Evolutionary conservation across 2,797 vertebrate species (phyloP), one percentile per base, ranked within the genome.

Genomic region (Cryptoprocta ferox): DNA sequence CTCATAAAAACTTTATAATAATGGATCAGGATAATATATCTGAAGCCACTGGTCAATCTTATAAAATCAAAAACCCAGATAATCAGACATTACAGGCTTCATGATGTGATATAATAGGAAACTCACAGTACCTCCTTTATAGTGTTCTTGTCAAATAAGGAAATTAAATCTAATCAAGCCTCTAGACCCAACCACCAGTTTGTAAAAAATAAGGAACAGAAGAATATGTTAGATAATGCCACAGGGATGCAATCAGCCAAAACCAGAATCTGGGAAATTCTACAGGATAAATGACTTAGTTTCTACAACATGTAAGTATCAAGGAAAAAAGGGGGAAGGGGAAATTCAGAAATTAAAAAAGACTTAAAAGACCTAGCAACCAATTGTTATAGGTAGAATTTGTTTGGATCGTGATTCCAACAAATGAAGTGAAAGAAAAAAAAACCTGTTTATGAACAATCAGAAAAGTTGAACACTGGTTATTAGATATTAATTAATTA

Each of bases 391-490:
- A n/a, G 18, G 7, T 11, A 61, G 16, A 59, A 35, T 78, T 89
- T 66, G 37, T 93, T 85, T 82, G 63, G 50, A 80, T 85, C 21
- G 66, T 94, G 53, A 61, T 53, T 95, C 42, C 73, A 86, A 53
- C 11, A 18, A 37, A 80, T 21, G 24, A 82, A 8, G 35, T 76
- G 10, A 78, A 78, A 75, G 24, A 6, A 15, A 28, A 12, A 56
- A 37, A 79, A 18, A 19, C 18, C 4, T 42, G 32, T 71, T 75
- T 79, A 45, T 35, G 65, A 14, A 48, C n/a, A 75, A 82, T 70
- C 35, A 78, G 68, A 37, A 93, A 56, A 80, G 84, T 89, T 71
- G 88, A 79, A 79, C 70, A 35, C 21, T 71, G 14, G 12, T 65
- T 90, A 35, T n/a, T 68, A 83, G 30, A 78, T 28, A 70, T 35